A percentile compares a stretch with the other conserved stretches of the same genome.
Evolutionary conservation across 2,888 invertebrate genomes (phyloP).

Genomic region (Atethmia centrago): DNA sequence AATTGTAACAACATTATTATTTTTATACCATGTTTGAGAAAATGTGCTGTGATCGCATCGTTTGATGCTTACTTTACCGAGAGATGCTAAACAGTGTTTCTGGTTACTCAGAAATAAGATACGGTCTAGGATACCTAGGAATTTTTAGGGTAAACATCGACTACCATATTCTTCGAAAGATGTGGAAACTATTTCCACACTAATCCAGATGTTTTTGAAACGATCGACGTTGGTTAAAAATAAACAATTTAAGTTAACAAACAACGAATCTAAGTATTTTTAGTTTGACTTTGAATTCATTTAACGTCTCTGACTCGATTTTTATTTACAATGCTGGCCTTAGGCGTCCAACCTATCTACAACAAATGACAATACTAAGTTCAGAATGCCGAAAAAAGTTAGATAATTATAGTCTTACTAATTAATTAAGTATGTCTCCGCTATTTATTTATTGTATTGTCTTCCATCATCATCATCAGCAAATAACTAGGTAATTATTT

Average conservation of each 20-base stretch:
- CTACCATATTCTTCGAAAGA: not conserved
- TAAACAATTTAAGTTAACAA: not conserved
- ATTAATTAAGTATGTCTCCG: not conserved
- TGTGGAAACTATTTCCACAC: not conserved
- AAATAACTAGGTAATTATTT: not conserved
- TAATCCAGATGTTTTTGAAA: not conserved
- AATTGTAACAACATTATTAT: not conserved
- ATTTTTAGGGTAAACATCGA: not conserved
- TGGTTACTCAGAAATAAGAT: not conserved
- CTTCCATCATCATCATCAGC: constrained; percentile 33
- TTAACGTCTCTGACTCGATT: not conserved
- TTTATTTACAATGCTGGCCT: not conserved
- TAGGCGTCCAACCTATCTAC: not conserved
- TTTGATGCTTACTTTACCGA: not conserved
- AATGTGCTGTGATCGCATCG: not conserved
- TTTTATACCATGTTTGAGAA: not conserved
- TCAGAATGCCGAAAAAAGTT: not conserved
- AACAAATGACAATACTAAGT: not conserved
- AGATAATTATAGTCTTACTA: not conserved
- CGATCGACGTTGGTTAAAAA: not conserved
- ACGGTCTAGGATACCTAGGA: not conserved
- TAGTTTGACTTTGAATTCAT: not conserved
- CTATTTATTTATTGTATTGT: constrained; percentile 11
- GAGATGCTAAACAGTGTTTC: not conserved
- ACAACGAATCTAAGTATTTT: not conserved